phyloP scores from a whole-genome alignment of 2,113 vertebrate species.

The Nansenia antarctica region DNA sequence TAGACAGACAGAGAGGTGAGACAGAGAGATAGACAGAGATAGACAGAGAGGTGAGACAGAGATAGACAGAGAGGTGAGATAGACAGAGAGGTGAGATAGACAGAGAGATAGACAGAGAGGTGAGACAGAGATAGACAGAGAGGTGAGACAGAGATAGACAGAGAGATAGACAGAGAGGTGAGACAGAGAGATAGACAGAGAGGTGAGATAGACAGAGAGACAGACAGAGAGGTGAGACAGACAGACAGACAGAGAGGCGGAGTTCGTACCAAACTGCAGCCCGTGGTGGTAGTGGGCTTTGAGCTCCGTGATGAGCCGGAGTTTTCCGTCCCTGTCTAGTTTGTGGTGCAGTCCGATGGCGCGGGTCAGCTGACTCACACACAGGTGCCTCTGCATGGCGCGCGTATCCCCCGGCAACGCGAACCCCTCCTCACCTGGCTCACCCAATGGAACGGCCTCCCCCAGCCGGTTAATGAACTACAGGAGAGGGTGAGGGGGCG shows the following conservation, averaged over 20 bases:
- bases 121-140: not conserved
- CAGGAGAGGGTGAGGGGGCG: no score
- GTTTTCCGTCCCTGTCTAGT: slow-evolving; percentile 81
- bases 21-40: no score
- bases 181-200: no score
- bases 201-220: no score
- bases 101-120: no score
- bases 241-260: not conserved
- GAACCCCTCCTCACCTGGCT: slow-evolving; percentile 70
- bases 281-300: slow-evolving; percentile 90
- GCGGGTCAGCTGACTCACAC: slow-evolving; percentile 88
- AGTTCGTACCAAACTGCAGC: slow-evolving; percentile 87
- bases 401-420: slow-evolving; percentile 85
- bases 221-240: not conserved
- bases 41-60: no score
- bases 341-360: slow-evolving; percentile 87
- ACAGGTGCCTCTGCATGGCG: slow-evolving; percentile 92
- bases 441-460: slow-evolving; percentile 81
- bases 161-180: not conserved
- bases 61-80: no score
- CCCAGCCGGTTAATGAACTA: slow-evolving; percentile 90
- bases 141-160: not conserved
- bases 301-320: slow-evolving; percentile 82
- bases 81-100: no score
- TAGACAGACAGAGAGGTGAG: no score